Evolutionary conservation across 35 echinoderm and acorn worm genomes (phyloP), one percentile per base, ranked within the genome.

Genomic region (Holothuria glaberrima): DNA sequence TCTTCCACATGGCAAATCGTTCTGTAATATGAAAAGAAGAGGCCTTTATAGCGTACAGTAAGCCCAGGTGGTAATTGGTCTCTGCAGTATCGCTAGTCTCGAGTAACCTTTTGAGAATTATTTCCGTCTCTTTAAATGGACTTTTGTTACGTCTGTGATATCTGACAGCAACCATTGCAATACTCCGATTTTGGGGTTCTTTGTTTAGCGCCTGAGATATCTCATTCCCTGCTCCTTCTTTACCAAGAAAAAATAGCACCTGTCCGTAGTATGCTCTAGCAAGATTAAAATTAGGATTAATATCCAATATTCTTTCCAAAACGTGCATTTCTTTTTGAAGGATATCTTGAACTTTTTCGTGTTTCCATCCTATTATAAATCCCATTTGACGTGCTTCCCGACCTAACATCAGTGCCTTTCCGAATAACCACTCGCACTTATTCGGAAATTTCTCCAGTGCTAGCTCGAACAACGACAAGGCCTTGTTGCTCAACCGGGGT

Each of bases 221-320:
- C 21, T 78, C 74, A 7, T 48, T 52, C 0, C 13, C 74, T 78
- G 74, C 36, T 24, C 38, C n/a, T 9, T 48, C 3, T 27, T 48
- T 28, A 48, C 38, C n/a, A 41, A 78, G 50, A 20, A 14, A 26
- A 52, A n/a, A 48, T 48, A 78, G 50, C 7, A 78, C 74, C 26
- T 78, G 74, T 19, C 74, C 74, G 48, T 78, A 78, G 48, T 26
- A 78, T 52, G 74, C 74, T 20, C 74, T 78, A 26, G 74, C 74
- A 21, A 78, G 36, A 48, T 78, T 30, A 52, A 78, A 78, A 16
- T 48, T 20, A 48, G 74, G 74, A 9, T 45, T 20, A n/a, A 46
- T 22, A 14, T 48, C 5, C 50, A 78, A 48, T n/a, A 78, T 28
- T 54, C n/a, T 50, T 35, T 17, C 12, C 41, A 78, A 25, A 3